phyloP scores from a whole-genome alignment of 2,888 invertebrate species.

The Eupeodes luniger region DNA sequence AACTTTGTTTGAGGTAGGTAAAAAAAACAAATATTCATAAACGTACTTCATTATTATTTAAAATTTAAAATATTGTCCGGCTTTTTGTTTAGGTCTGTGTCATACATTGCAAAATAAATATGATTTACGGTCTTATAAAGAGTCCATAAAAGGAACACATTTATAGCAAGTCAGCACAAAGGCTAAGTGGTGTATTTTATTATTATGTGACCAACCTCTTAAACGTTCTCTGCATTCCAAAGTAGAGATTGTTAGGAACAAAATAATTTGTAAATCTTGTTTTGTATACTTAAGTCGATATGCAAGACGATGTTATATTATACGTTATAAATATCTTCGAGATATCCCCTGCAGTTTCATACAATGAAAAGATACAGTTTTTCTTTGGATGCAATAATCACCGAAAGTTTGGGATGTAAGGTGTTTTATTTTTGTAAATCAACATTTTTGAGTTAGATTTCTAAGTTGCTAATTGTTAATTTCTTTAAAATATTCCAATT shows the following conservation, averaged over 20 bases:
- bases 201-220: slow-evolving; percentile 55
- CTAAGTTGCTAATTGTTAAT: too few relatives aligned
- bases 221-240: slow-evolving; percentile 60
- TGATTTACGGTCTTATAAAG: slow-evolving; percentile 63
- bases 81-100: slow-evolving; percentile 59
- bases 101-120: slow-evolving; percentile 62
- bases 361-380: background rate
- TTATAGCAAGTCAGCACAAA: slow-evolving; percentile 43
- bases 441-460: too few relatives aligned
- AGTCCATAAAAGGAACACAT: slow-evolving; percentile 66
- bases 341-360: background rate
- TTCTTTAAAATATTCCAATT: too few relatives aligned
- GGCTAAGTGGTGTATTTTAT: slow-evolving; percentile 52
- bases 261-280: slow-evolving; percentile 1
- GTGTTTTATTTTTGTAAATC: too few relatives aligned
- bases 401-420: too few relatives aligned
- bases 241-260: slow-evolving; percentile 23
- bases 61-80: slow-evolving; percentile 23
- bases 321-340: background rate
- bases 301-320: background rate
- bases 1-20: background rate
- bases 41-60: background rate
- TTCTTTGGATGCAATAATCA: background rate
- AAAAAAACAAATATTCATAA: background rate
- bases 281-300: background rate